phyloP scores from a whole-genome alignment of 2,797 vertebrate genomes.

The Rhinophrynus dorsalis region DNA sequence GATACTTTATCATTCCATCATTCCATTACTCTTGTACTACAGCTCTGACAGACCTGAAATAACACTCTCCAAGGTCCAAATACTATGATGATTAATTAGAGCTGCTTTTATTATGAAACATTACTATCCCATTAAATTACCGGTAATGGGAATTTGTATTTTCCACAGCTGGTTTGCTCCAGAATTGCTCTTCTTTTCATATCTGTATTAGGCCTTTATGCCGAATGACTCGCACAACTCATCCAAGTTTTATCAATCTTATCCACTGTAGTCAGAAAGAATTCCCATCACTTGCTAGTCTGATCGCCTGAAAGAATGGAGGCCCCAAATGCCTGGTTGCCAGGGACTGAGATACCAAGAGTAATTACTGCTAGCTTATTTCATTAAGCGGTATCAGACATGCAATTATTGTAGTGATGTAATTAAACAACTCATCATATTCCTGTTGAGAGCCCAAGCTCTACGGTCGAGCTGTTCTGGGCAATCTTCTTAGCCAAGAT shows the following conservation, averaged over 20 bases:
- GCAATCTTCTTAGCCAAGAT: slow-evolving; percentile 38
- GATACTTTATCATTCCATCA: too few relatives aligned
- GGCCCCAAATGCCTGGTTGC: slow-evolving; percentile 45
- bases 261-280: not conserved
- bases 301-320: slow-evolving; percentile 24
- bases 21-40: too few relatives aligned
- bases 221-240: not conserved
- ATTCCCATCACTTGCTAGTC: not conserved
- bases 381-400: slow-evolving; percentile 47
- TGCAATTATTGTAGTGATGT: slow-evolving; percentile 50
- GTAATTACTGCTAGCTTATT: slow-evolving; percentile 53
- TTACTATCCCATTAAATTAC: too few relatives aligned
- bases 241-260: not conserved
- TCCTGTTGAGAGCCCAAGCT: slow-evolving; percentile 50
- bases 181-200: too few relatives aligned
- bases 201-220: too few relatives aligned
- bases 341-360: slow-evolving; percentile 40
- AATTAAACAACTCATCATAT: slow-evolving; percentile 57
- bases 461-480: slow-evolving; percentile 36
- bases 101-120: too few relatives aligned
- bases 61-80: too few relatives aligned
- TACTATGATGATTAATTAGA: too few relatives aligned
- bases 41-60: too few relatives aligned
- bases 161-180: too few relatives aligned
- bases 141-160: too few relatives aligned